Percentiles rank a stretch among this genome's conserved stretches.
These are phyloP conservation scores for Cydia strobilella DNA, from an alignment of 1,140 invertebrate species.

Conservation along the genomic window DNA sequence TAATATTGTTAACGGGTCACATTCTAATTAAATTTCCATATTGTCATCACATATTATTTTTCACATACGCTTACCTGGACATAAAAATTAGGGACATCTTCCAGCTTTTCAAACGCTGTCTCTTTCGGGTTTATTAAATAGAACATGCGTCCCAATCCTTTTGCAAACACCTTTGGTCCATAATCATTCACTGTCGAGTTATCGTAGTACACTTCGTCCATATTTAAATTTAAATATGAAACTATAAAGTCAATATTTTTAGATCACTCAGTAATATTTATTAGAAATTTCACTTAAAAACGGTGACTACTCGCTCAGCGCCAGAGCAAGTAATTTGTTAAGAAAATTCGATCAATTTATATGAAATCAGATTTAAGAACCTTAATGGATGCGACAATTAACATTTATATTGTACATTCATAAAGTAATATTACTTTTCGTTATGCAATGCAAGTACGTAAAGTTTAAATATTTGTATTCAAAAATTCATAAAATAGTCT, in stretches of 20 bases:
- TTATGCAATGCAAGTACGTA: not conserved
- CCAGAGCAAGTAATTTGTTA: not conserved
- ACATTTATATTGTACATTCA: not conserved
- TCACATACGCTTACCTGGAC: conserved; percentile 79
- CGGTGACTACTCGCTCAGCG: not conserved
- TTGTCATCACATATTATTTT: not conserved
- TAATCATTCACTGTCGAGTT: not conserved
- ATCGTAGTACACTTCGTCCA: not conserved
- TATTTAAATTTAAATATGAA: not conserved
- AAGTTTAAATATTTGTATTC: not conserved
- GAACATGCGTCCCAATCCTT: conserved; percentile 80
- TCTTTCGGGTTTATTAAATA: conserved; percentile 83
- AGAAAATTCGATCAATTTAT: not conserved
- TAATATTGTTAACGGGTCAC: not conserved
- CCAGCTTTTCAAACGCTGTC: conserved; percentile 78
- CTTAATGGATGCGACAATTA: not conserved
- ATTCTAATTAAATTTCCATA: not conserved
- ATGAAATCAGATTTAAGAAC: not conserved
- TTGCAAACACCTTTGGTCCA: conserved; percentile 43
- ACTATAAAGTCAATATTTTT: too few relatives aligned
- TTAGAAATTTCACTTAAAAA: not conserved
- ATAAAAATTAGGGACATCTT: conserved; percentile 84
- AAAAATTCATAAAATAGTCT: too few relatives aligned
- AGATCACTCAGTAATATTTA: not conserved
- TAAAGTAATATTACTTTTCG: not conserved